Evolutionary conservation across 2,797 vertebrate species (phyloP).

Genomic region (Eupleurogrammus muticus): DNA sequence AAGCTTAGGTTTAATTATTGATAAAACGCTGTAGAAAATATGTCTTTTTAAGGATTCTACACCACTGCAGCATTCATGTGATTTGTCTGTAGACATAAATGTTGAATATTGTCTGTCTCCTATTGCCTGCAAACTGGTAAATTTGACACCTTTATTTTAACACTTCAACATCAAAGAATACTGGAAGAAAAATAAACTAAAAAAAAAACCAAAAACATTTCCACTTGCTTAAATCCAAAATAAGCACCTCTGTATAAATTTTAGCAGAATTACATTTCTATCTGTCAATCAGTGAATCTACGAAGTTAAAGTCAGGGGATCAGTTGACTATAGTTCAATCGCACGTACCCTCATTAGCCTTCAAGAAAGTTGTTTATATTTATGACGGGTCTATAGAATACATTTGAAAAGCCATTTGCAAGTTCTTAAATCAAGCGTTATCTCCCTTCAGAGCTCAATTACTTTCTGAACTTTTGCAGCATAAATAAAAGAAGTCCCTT

Average conservation of each 20-base stretch:
- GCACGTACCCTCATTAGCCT: conserved; percentile 31
- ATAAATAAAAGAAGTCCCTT: conserved; percentile 37
- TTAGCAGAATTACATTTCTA: conserved; percentile 3
- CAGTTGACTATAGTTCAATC: not conserved
- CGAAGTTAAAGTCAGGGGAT: conserved; percentile 39
- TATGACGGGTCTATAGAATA: conserved; percentile 26
- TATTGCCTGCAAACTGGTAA: not conserved
- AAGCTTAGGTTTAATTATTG: not conserved
- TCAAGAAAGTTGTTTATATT: conserved; percentile 36
- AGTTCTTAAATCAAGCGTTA: conserved; percentile 29
- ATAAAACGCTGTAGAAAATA: not conserved
- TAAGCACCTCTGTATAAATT: not conserved
- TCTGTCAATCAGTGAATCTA: conserved; percentile 1
- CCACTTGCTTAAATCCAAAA: not conserved
- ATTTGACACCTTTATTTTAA: not conserved
- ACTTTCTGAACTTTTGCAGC: conserved; percentile 27
- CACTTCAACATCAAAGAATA: conserved; percentile 8
- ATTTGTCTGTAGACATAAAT: not conserved
- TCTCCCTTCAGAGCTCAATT: conserved; percentile 20
- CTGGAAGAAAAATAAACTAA: conserved; percentile 1
- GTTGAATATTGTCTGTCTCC: not conserved
- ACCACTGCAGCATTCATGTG: not conserved
- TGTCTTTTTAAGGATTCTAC: not conserved
- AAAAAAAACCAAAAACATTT: conserved; percentile 1
- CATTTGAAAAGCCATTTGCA: conserved; percentile 5